Conservation (phyloP, 2,797 vertebrate genomes). For the Coracias cyanogaster region DNA sequence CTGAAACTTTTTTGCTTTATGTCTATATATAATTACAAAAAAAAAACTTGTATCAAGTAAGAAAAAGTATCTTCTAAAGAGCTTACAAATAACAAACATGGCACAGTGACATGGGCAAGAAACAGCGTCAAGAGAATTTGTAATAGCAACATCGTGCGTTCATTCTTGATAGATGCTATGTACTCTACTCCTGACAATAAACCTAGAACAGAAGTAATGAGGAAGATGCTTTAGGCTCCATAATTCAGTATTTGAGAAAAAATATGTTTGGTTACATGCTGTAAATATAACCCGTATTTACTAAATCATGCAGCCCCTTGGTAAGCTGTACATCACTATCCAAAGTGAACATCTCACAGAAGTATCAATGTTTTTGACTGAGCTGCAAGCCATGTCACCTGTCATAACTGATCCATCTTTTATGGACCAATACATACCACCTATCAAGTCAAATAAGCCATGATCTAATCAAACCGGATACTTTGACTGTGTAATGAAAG, state of each 20-base stretch:
- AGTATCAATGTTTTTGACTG: neutral
- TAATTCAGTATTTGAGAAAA: neutral
- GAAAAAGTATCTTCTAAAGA: neutral
- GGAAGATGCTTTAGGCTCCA: neutral
- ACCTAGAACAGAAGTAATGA: neutral
- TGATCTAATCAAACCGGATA: conserved; percentile 24
- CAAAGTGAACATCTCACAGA: neutral
- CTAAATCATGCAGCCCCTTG: neutral
- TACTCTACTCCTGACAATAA: neutral
- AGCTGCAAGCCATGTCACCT: conserved; percentile 13
- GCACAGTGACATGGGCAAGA: neutral
- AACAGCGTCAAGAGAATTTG: neutral
- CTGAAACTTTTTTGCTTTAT: neutral
- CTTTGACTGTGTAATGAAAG: neutral
- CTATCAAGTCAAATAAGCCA: conserved; percentile 50
- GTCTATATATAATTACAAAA: neutral
- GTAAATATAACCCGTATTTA: neutral
- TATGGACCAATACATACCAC: neutral
- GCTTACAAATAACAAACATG: neutral
- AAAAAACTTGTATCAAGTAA: fast-evolving
- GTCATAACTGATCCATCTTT: conserved; percentile 41
- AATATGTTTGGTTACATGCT: neutral
- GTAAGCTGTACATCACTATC: neutral
- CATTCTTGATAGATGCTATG: neutral
- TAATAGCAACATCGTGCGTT: neutral